Evolutionary conservation across 1,140 invertebrate species (phyloP), one percentile per base, ranked within the genome.

Genomic region (Drosophila kurseongensis): DNA sequence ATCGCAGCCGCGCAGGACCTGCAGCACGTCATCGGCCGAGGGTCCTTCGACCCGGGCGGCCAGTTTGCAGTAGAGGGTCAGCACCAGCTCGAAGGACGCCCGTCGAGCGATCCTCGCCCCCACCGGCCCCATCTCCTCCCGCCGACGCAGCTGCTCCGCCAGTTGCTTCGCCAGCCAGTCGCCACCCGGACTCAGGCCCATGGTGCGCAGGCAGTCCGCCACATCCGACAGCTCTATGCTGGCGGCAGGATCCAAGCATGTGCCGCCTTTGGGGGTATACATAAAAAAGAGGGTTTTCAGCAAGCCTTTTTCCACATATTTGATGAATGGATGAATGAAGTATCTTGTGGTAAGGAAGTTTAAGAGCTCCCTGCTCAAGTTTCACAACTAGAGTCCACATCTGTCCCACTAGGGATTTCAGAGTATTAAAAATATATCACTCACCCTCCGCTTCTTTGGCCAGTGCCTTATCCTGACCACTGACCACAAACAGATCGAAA

Each of bases 1-100:
- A 92, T 98, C 98, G 85, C 98, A 98, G 50, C 97, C 96, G 83
- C 95, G 95, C 93, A 72, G 91, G 0, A 65, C 83, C 7, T 57
- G 55, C 27, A 86, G 51, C 32, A 92, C 63, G 4, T 90, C 74
- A n/a, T 73, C 54, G 14, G 77, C 60, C 7, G 47, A 74, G n/a
- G 77, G 61, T 12, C n/a, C 14, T 0, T 81, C 58, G 2, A 18
- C 18, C 35, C 29, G 2, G 5, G 18, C 42, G 4, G 42, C 52
- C 63, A 81, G 36, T n/a, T 59, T 42, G 32, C 69, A 78, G 59
- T 81, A 85, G 4, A 85, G 29, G 0, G 23, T 48, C 12, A 85
- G 65, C 12, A 86, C 56, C 2, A 81, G 32, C 47, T 81, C 82
- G 1, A 85, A 85, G 27, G 61, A 63, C 1, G 67, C 72, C 2